Percentiles rank a stretch among this genome's conserved stretches.
Evolutionary conservation across 2,888 invertebrate species (phyloP).

Genomic region (Onchidella celtica): DNA sequence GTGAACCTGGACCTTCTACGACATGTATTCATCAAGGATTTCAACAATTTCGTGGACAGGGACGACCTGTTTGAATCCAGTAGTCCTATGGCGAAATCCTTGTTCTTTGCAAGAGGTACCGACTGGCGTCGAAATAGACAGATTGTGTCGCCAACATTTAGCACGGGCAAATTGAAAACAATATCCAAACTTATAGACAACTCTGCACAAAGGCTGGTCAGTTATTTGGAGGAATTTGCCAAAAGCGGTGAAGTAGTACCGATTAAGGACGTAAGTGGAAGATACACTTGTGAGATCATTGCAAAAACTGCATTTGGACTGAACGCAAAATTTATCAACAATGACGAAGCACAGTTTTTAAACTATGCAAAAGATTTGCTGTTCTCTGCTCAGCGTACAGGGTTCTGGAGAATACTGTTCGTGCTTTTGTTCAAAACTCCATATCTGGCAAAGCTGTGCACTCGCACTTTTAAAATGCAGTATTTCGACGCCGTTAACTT

Average conservation of each 20-base stretch:
- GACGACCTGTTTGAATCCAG: background rate
- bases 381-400: background rate
- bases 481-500: slow-evolving; percentile 14
- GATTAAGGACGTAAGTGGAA: slow-evolving; percentile 6
- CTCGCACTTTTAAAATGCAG: background rate
- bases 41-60: slow-evolving; percentile 36
- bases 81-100: slow-evolving; percentile 11
- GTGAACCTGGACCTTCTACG: slow-evolving; percentile 27
- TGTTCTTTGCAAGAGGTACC: slow-evolving; percentile 23
- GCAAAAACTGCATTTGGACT: slow-evolving; percentile 44
- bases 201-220: background rate
- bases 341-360: slow-evolving; percentile 1
- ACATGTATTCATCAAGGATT: slow-evolving; percentile 36
- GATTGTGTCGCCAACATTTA: slow-evolving; percentile 33
- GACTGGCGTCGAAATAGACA: slow-evolving; percentile 34
- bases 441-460: background rate
- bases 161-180: slow-evolving; percentile 31
- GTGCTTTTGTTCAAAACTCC: background rate
- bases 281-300: slow-evolving; percentile 31
- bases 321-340: slow-evolving; percentile 21
- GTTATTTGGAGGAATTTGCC: slow-evolving; percentile 14
- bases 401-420: background rate
- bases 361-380: slow-evolving; percentile 21
- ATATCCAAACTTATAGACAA: slow-evolving; percentile 7
- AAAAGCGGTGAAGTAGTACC: background rate